These are phyloP conservation scores for Aphelenchoides fujianensis DNA, from an alignment of 1,140 invertebrate species.

Conservation along the genomic window DNA sequence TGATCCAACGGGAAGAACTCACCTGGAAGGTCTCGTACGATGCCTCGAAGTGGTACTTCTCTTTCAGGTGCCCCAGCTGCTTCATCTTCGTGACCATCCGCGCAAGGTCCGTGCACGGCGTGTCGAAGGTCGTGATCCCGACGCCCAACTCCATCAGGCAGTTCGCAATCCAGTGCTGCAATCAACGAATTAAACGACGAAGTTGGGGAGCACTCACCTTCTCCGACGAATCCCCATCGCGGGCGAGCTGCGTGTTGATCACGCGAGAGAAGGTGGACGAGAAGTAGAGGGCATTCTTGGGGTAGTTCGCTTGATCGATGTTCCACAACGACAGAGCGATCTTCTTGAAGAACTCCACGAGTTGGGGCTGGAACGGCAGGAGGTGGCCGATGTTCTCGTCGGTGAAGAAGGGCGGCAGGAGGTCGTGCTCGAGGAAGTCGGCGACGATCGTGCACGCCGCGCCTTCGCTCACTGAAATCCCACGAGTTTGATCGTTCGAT, in stretches of 20 bases:
- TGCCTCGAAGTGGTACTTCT: neutral
- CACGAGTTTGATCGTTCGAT: neutral
- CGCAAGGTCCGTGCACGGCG: neutral
- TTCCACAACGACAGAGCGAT: conserved; percentile 9
- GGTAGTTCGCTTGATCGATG: neutral
- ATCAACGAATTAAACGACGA: too few relatives aligned
- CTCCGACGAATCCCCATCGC: neutral
- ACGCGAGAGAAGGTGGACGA: neutral
- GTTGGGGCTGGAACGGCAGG: neutral
- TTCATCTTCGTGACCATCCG: neutral
- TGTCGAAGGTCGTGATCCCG: neutral
- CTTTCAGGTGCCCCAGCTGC: neutral
- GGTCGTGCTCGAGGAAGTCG: neutral
- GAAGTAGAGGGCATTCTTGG: neutral
- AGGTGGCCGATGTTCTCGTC: neutral
- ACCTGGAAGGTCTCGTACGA: conserved; percentile 6
- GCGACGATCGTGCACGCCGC: neutral
- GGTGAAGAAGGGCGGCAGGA: conserved; percentile 8
- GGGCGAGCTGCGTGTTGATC: neutral
- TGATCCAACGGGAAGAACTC: neutral
- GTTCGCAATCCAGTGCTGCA: neutral
- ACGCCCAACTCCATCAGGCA: neutral
- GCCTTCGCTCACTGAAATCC: too few relatives aligned
- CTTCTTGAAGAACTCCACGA: neutral
- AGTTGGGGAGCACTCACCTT: too few relatives aligned